phyloP scores from a whole-genome alignment of 2,888 invertebrate genomes.

The Muschampia plurimacula region DNA sequence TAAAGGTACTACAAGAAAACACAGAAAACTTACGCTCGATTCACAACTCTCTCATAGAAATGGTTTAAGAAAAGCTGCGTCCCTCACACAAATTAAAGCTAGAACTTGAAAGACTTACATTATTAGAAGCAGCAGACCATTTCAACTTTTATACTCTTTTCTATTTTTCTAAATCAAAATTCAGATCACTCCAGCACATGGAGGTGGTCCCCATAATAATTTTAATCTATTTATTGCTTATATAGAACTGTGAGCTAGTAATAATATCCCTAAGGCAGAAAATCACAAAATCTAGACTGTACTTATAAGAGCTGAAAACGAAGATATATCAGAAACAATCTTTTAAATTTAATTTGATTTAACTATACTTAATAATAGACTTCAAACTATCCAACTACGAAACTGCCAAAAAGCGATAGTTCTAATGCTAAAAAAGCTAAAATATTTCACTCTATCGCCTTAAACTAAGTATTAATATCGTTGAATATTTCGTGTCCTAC shows the following conservation, averaged over 20 bases:
- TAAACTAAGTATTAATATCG: constrained; percentile 61
- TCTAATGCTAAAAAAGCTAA: constrained; percentile 82
- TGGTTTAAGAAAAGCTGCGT: constrained; percentile 60
- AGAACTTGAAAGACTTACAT: constrained; percentile 69
- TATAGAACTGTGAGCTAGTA: constrained; percentile 60
- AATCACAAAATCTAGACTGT: constrained; percentile 74
- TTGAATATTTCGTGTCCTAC: constrained; percentile 71
- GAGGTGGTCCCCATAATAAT: constrained; percentile 82
- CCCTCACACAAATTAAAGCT: constrained; percentile 61
- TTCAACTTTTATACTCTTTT: constrained; percentile 55
- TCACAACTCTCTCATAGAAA: constrained; percentile 73
- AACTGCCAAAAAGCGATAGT: constrained; percentile 76
- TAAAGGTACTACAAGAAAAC: constrained; percentile 51
- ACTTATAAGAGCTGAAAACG: constrained; percentile 64
- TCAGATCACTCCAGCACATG: constrained; percentile 70
- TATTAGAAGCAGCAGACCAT: constrained; percentile 67
- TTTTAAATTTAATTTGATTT: constrained; percentile 58
- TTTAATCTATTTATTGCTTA: constrained; percentile 61
- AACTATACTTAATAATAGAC: constrained; percentile 64
- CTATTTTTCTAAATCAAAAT: constrained; percentile 61
- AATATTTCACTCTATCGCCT: constrained; percentile 55
- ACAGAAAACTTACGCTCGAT: constrained; percentile 61
- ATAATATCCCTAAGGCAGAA: constrained; percentile 70
- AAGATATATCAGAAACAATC: constrained; percentile 60
- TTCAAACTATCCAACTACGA: constrained; percentile 71